phyloP scores from a whole-genome alignment of 2,888 invertebrate species.

The Trimorus sp. region DNA sequence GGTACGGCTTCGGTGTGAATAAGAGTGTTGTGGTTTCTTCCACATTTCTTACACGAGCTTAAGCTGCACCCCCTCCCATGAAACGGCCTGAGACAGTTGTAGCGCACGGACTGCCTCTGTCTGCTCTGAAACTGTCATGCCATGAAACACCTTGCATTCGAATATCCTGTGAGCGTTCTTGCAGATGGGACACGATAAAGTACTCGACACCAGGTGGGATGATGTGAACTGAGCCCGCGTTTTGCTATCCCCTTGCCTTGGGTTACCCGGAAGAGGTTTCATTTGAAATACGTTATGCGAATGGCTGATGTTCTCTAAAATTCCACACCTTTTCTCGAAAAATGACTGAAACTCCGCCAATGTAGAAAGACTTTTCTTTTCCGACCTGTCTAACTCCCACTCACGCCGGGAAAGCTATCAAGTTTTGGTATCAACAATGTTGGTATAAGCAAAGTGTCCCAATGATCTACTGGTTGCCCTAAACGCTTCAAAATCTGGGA shows the following conservation, averaged over 20 bases:
- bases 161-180: conserved; percentile 4
- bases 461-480: conserved; percentile 10
- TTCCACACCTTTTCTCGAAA: not conserved
- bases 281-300: not conserved
- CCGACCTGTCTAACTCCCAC: not conserved
- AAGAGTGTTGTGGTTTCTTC: conserved; percentile 26
- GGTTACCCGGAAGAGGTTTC: not conserved
- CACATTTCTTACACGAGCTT: conserved; percentile 13
- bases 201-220: not conserved
- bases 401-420: not conserved
- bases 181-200: not conserved
- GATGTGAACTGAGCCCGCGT: too few relatives aligned
- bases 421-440: not conserved
- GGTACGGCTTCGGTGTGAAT: not conserved
- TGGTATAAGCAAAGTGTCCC: not conserved
- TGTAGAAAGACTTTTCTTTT: not conserved
- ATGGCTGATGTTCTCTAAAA: not conserved
- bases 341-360: not conserved
- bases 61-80: conserved; percentile 4
- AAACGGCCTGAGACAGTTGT: conserved; percentile 11
- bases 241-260: too few relatives aligned
- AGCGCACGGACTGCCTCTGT: not conserved
- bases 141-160: conserved; percentile 5
- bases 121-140: not conserved
- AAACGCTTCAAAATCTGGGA: not conserved